Percentiles rank a stretch among this genome's conserved stretches.
Conservation (phyloP, 1,140 invertebrate genomes). For the Hycleus phaleratus region DNA sequence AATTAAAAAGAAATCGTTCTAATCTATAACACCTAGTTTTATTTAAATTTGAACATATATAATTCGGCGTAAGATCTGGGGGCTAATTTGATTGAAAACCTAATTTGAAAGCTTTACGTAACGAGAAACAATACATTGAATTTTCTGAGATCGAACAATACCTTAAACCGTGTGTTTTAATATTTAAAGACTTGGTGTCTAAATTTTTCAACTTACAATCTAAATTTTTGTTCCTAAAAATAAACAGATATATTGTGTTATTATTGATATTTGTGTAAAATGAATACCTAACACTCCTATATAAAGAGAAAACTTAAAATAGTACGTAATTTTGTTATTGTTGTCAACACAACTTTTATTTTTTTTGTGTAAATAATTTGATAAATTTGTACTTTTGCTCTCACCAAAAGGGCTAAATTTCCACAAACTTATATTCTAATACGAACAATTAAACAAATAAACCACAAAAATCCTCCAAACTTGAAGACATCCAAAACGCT, state of each 20-base stretch:
- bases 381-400: conserved; percentile 40
- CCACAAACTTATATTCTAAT: too few species aligned
- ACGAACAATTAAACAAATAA: neutral
- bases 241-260: neutral
- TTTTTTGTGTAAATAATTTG: neutral
- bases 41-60: too few species aligned
- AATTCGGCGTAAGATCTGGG: too few species aligned
- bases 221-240: conserved; percentile 5
- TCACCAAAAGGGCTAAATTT: conserved; percentile 36
- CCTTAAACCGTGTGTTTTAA: neutral
- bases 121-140: too few species aligned
- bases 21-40: neutral
- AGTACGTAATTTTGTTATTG: neutral
- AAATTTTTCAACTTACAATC: neutral
- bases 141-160: conserved; percentile 5
- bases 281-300: conserved; percentile 10
- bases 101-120: too few species aligned
- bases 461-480: conserved; percentile 6
- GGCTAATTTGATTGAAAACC: too few species aligned
- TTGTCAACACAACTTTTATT: neutral
- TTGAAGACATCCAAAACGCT: neutral
- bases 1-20: neutral
- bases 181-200: neutral
- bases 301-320: neutral
- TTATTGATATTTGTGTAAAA: neutral